phyloP scores from a whole-genome alignment of 2,113 vertebrate genomes.

The Colinus virginianus region DNA sequence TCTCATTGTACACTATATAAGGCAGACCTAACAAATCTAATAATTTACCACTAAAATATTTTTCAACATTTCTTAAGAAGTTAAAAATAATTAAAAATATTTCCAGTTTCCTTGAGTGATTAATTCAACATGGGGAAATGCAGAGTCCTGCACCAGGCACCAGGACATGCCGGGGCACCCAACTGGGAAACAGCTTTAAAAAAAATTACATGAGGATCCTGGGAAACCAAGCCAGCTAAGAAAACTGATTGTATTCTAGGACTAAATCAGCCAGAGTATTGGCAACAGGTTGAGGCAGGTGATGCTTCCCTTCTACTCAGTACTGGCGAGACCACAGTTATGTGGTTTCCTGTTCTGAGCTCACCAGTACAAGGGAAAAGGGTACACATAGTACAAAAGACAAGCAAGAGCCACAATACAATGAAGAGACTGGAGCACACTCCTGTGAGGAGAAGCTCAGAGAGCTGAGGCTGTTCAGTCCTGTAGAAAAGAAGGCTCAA shows the following conservation, averaged over 20 bases:
- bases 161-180: neutral
- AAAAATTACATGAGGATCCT: neutral
- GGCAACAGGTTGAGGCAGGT: neutral
- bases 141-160: neutral
- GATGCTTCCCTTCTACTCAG: neutral
- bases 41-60: neutral
- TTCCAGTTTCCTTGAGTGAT: neutral
- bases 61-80: neutral
- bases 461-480: neutral
- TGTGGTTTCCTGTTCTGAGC: neutral
- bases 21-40: neutral
- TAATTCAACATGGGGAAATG: neutral
- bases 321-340: neutral
- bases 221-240: neutral
- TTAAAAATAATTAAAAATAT: neutral
- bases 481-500: neutral
- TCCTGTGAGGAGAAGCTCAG: neutral
- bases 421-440: neutral
- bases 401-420: neutral
- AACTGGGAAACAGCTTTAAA: neutral
- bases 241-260: rapidly evolving
- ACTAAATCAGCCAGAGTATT: neutral
- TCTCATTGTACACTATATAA: neutral
- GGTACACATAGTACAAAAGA: neutral
- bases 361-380: neutral